These are phyloP conservation scores for Cynopterus sphinx DNA, from an alignment of 2,797 vertebrate species.

Conservation along the genomic window DNA sequence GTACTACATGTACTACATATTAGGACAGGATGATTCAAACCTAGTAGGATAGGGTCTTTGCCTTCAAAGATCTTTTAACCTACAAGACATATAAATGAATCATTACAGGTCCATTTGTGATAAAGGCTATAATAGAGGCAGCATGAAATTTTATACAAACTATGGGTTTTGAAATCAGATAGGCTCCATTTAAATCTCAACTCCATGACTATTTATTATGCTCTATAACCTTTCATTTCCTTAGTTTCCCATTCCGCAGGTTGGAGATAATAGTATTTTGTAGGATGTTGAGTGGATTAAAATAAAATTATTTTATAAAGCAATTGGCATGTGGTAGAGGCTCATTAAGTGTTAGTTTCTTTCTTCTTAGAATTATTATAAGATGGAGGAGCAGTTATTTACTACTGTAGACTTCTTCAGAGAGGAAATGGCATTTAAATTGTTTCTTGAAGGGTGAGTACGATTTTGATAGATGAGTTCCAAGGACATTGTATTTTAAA, in stretches of 20 bases:
- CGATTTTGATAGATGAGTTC: constrained; percentile 8
- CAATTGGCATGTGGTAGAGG: not conserved
- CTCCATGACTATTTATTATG: not conserved
- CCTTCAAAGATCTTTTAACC: not conserved
- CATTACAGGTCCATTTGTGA: not conserved
- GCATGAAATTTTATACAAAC: not conserved
- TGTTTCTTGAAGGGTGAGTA: not conserved
- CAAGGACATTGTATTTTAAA: constrained; percentile 46
- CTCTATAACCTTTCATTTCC: not conserved
- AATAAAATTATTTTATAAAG: constrained; percentile 34
- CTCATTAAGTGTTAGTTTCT: constrained; percentile 28
- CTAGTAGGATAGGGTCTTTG: not conserved
- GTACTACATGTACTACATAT: not conserved
- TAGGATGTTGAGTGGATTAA: constrained; percentile 24
- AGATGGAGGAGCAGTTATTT: constrained; percentile 31
- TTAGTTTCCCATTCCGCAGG: constrained; percentile 11
- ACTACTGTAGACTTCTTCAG: constrained; percentile 40
- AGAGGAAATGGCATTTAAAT: constrained; percentile 50
- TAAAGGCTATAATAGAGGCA: not conserved
- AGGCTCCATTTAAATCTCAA: not conserved
- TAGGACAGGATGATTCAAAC: not conserved
- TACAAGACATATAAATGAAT: not conserved
- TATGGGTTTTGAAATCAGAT: not conserved
- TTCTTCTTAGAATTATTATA: not conserved
- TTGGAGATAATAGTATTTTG: not conserved